Evolutionary conservation across 92 coral and sea anemone species (phyloP).

Genomic region (Bergia puertoricense): DNA sequence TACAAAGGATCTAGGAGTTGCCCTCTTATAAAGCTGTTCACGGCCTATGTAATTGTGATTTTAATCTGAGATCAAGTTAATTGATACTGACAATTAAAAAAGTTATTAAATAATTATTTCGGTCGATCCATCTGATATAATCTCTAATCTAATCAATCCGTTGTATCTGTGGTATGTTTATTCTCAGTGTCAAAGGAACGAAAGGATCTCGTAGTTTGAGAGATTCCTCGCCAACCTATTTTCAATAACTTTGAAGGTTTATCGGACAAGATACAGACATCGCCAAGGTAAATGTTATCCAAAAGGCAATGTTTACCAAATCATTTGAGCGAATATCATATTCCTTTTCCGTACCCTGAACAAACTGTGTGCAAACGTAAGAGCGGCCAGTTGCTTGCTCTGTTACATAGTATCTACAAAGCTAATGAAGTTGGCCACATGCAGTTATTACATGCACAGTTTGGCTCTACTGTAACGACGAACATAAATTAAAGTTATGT

Average conservation of each 20-base stretch:
- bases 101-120: neutral
- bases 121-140: neutral
- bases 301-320: neutral
- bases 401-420: neutral
- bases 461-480: neutral
- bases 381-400: neutral
- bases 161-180: neutral
- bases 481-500: no score
- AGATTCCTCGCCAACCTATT: neutral
- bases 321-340: neutral
- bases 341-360: neutral
- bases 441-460: neutral
- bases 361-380: neutral
- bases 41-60: neutral
- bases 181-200: neutral
- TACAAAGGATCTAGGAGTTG: neutral
- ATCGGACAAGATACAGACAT: neutral
- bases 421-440: no score
- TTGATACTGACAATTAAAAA: neutral
- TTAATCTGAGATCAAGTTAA: no score
- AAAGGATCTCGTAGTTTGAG: neutral
- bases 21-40: neutral
- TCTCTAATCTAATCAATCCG: neutral
- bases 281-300: neutral
- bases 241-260: neutral